phyloP scores from a whole-genome alignment of 2,888 invertebrate species.

The Erynnis tages region DNA sequence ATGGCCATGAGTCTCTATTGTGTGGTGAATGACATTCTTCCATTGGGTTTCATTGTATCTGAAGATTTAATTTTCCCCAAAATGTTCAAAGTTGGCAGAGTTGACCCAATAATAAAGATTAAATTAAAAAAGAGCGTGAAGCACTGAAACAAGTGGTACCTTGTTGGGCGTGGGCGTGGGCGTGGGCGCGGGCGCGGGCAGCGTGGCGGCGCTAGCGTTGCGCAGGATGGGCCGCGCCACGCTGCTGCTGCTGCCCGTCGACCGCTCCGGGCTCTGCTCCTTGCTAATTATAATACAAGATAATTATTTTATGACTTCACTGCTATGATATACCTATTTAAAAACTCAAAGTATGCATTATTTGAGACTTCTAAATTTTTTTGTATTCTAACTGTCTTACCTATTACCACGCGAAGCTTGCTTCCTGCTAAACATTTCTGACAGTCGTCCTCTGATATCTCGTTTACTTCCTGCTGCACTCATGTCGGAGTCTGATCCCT shows the following conservation, averaged over 20 bases:
- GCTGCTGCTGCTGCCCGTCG: conserved; percentile 42
- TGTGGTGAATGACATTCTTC: too few species aligned
- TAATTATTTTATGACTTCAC: too few species aligned
- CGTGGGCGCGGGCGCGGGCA: conserved; percentile 36
- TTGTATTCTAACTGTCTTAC: conserved; percentile 50
- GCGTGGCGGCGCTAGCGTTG: conserved; percentile 81
- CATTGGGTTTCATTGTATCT: too few species aligned
- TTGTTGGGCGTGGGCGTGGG: neutral
- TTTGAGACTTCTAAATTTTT: neutral
- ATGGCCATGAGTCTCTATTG: too few species aligned
- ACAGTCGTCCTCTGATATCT: conserved; percentile 89
- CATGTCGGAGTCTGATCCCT: conserved; percentile 88
- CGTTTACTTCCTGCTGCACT: conserved; percentile 87
- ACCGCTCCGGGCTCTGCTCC: conserved; percentile 69
- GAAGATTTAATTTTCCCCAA: too few species aligned
- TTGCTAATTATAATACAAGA: too few species aligned
- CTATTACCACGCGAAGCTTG: conserved; percentile 86
- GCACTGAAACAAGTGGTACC: too few species aligned
- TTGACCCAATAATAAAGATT: too few species aligned
- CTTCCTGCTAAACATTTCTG: conserved; percentile 90
- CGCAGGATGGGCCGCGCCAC: conserved; percentile 76
- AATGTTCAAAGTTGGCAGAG: too few species aligned
- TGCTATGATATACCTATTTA: too few species aligned
- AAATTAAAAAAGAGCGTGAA: too few species aligned
- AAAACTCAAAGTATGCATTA: too few species aligned